A percentile compares a stretch with the other conserved stretches of the same genome.
Conservation (phyloP, 2,113 vertebrate species). For the Lepus timidus region DNA sequence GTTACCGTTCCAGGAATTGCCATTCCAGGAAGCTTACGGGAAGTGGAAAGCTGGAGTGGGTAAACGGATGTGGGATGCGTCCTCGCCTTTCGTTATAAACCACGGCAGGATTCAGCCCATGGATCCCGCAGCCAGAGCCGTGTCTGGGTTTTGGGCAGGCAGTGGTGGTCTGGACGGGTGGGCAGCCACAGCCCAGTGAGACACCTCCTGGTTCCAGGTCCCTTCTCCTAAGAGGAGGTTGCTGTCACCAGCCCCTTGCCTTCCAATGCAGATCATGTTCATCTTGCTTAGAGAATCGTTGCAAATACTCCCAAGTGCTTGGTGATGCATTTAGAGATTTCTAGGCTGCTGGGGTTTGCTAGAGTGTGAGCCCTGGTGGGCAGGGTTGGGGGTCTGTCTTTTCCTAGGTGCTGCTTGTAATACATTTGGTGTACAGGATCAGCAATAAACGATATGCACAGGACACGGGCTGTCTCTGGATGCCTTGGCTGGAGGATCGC, state of each 20-base stretch:
- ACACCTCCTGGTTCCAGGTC: background rate
- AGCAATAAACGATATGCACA: constrained; percentile 72
- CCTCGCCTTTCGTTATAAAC: background rate
- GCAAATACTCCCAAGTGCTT: constrained; percentile 42
- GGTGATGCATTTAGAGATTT: constrained; percentile 53
- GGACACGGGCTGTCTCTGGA: background rate
- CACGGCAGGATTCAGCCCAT: background rate
- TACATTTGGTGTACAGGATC: constrained; percentile 53
- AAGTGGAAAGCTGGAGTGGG: background rate
- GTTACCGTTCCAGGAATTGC: background rate
- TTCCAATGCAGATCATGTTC: background rate
- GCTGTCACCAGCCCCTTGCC: background rate
- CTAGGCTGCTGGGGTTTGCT: background rate
- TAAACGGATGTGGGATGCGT: background rate
- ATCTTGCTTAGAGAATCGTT: constrained; percentile 25
- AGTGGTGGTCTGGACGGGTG: background rate
- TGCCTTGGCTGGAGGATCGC: background rate
- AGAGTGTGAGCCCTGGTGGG: constrained; percentile 65
- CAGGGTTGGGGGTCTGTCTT: constrained; percentile 47
- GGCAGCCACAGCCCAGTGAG: background rate
- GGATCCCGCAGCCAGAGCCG: background rate
- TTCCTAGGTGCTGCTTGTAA: constrained; percentile 58
- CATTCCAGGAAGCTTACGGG: background rate
- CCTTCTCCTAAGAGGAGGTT: background rate
- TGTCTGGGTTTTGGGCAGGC: background rate